Evolutionary conservation across 2,113 vertebrate genomes (phyloP), one percentile per base, ranked within the genome.

Genomic region (Plestiodon gilberti): DNA sequence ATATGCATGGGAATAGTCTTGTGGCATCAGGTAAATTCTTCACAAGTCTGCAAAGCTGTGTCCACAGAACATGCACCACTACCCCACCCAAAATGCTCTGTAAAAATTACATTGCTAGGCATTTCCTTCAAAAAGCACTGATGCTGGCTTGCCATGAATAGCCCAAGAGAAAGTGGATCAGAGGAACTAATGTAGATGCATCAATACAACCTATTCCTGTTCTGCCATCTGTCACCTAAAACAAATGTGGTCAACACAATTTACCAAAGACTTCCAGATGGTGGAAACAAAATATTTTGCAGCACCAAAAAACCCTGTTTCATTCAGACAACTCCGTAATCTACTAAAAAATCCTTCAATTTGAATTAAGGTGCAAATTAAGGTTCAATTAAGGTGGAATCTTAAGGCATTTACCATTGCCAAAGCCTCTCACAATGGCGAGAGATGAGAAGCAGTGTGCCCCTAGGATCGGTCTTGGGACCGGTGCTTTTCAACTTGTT

Each of bases 301-400:
- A 15, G 52, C 14, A 14, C 30, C 20, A 23, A 70, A 33, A 70
- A 23, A 18, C 18, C 48, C 67, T 78, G 52, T n/a, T 38, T 57
- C 76, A 61, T 23, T n/a, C 15, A 59, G 76, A 61, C 48, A 28
- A 78, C 6, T 61, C 35, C 40, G 59, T 70, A 59, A 70, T 40
- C 25, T 8, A n/a, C 1, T 5, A 0, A 38, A 71, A 35, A 71
- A 38, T 38, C 33, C n/a, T 70, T 28, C 61, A 22, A 4, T 14
- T 73, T 23, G 6, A 73, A 3, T 0, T 0, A 0, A 6, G 57
- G 25, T 84, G n/a, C n/a, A n/a, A n/a, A n/a, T n/a, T n/a, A n/a
- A n/a, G n/a, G 18, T 62, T 52, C 15, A 73, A 3, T 0, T 0
- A 0, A 6, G 57, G 25, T 84, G n/a, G 23, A 78, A 85, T 59